These are phyloP conservation scores for Carposina sasakii DNA, from an alignment of 1,140 invertebrate species.

Conservation along the genomic window DNA sequence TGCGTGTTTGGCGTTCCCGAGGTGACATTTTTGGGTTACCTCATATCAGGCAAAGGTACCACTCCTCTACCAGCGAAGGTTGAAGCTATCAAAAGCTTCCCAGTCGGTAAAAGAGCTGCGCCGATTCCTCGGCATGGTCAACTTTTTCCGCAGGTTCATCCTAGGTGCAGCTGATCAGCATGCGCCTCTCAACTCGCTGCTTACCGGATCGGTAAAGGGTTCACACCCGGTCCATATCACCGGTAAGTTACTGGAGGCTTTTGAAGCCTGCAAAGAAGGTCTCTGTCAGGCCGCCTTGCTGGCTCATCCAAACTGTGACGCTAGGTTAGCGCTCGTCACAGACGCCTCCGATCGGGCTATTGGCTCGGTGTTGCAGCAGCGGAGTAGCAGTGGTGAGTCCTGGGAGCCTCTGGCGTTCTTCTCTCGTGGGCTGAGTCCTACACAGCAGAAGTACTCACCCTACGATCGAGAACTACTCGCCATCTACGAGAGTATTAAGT, in stretches of 20 bases:
- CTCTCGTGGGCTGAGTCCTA: conserved; percentile 28
- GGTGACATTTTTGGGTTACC: conserved; percentile 32
- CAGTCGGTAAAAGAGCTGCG: conserved; percentile 34
- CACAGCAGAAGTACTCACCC: conserved; percentile 15
- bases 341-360: not conserved
- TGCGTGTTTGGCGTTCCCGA: conserved; percentile 26
- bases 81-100: conserved; percentile 27
- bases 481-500: conserved; percentile 18
- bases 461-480: conserved; percentile 22
- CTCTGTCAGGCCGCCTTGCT: conserved; percentile 30
- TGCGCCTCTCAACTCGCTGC: not conserved
- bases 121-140: conserved; percentile 54
- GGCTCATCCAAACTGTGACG: conserved; percentile 20
- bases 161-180: conserved; percentile 23
- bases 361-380: not conserved
- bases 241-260: not conserved
- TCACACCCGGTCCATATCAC: not conserved
- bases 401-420: conserved; percentile 14
- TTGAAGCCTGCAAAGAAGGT: not conserved
- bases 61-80: conserved; percentile 19
- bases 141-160: conserved; percentile 39
- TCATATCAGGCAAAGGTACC: conserved; percentile 16
- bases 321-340: not conserved
- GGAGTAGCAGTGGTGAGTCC: not conserved
- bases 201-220: not conserved